Evolutionary conservation across 2,113 vertebrate species (phyloP), one percentile per base, ranked within the genome.

Genomic region (Micronycteris hirsuta): DNA sequence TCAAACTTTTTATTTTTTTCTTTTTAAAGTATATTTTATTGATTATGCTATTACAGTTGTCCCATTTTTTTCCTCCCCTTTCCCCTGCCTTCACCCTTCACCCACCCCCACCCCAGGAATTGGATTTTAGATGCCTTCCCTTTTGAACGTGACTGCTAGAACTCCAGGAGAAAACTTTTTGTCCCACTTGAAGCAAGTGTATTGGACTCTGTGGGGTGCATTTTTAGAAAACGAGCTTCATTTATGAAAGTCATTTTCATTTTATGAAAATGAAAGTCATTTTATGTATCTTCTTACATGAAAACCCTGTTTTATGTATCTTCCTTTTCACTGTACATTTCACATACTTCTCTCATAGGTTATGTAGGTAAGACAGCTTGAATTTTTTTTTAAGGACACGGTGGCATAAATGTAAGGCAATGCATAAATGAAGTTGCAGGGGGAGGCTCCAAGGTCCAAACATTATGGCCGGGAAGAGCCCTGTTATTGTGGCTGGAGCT

Each of bases 301-400:
- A n/a, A n/a, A n/a, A n/a, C n/a, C n/a, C n/a, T n/a, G n/a, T n/a
- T 86, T 89, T 52, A n/a, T 31, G 24, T 14, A 26, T 11, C 9
- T 93, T 65, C 24, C n/a, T 94, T 93, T 96, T 94, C 89, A 85
- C 70, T 76, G 92, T 87, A 87, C 63, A 61, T 95, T 95, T 95
- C 20, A 65, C 68, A 63, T 17, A 52, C 15, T 83, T 74, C 63
- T 83, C 71, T 89, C 38, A 38, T 61, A 81, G 86, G 47, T 73
- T 83, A 38, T 1, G 3, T 61, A 68, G 24, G 36, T 63, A 82
- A 90, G 63, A 33, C 38, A 70, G 45, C 73, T 67, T 86, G 33
- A 94, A 56, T 74, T 52, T 83, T 68, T 49, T 43, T 84, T 68
- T n/a, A 24, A 74, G 45, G 31, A 78, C 19, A 70, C n/a, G 20